Evolutionary conservation across 37 sponge, comb jelly and placozoan species (phyloP).

Genomic region (Ianthella basta): DNA sequence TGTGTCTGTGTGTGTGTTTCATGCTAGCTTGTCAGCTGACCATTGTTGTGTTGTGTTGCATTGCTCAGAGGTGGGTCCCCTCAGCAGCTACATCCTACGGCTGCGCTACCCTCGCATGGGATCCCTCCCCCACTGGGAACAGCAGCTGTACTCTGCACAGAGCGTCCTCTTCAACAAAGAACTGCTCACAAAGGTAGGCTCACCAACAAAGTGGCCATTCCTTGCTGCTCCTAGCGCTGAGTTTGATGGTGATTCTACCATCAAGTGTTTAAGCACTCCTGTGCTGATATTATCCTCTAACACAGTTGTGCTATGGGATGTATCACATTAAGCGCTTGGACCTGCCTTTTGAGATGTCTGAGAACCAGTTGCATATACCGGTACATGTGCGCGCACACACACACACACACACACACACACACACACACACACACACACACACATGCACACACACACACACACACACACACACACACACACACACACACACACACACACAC

Average conservation of each 20-base stretch:
- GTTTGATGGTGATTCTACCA: neutral
- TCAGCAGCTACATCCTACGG: neutral
- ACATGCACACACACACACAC: neutral
- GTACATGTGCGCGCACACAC: neutral
- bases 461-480: too few species aligned
- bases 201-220: too few species aligned
- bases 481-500: neutral
- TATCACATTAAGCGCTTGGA: neutral
- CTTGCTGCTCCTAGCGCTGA: neutral
- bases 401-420: neutral
- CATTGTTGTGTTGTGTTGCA: neutral
- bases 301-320: neutral
- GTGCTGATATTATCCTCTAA: neutral
- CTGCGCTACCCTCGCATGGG: neutral
- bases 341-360: constrained; percentile 44
- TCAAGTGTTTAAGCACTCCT: neutral
- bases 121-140: constrained; percentile 45
- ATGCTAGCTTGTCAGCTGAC: too few species aligned
- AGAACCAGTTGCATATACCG: constrained; percentile 11
- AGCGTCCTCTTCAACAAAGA: constrained; percentile 81
- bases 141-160: constrained; percentile 58
- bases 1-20: too few species aligned
- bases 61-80: neutral
- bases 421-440: too few species aligned
- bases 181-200: constrained; percentile 57